Evolutionary conservation across 1,140 invertebrate genomes (phyloP), one percentile per base, ranked within the genome.

Genomic region (Nylanderia fulva): DNA sequence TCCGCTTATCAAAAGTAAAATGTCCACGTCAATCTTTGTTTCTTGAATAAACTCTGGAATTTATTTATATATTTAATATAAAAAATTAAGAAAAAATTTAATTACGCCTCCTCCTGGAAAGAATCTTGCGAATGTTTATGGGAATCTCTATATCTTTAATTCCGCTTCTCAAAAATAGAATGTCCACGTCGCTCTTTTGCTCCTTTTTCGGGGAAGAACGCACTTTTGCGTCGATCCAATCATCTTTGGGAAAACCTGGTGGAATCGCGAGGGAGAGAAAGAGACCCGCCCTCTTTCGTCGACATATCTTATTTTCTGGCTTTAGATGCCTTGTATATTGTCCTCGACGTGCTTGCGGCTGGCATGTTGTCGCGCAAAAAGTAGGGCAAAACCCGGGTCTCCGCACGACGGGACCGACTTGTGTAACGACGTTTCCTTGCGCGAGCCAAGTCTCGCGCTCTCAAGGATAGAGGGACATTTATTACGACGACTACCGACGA

Each of bases 401-500:
- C n/a, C n/a, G 71, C 29, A 48, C 60, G 80, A 76, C 80, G 42
- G 72, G 80, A 33, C 56, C 60, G 63, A 84, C 71, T 76, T 84
- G 71, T 64, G 80, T 76, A 84, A 84, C 58, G 42, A 84, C 71
- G 63, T 58, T 45, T 15, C 56, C 52, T 15, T 7, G 48, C 52
- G 48, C 60, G 39, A 56, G 76, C 21, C 48, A 71, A 80, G 80
- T 85, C 71, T 42, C 52, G 69, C 21, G n/a, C 48, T 54, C 69
- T 72, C 77, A 60, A 29, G 58, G 69, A 33, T 74, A 27, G n/a
- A n/a, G n/a, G 85, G 42, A 84, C 79, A 86, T 86, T 84, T 84
- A 84, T 86, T 84, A 86, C 61, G 68, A 74, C 79, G 15, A 83
- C 79, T 56, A 45, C 68, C 85, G 79, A 72, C 84, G 80, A 85